These are phyloP conservation scores for Meiosimyza platycephala DNA, from an alignment of 2,888 invertebrate genomes.

Conservation along the genomic window DNA sequence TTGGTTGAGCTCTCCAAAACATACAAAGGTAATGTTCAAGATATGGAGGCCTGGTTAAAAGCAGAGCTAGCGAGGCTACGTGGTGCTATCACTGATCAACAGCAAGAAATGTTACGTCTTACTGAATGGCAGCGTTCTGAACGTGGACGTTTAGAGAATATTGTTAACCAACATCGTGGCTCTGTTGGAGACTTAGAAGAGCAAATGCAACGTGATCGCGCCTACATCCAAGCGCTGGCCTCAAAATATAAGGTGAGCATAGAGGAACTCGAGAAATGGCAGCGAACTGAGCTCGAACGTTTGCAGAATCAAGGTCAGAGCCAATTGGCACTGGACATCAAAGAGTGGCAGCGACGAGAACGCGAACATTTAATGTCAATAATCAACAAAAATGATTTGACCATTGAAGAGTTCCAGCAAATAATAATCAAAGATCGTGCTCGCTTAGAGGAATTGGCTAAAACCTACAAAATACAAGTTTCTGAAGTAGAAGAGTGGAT, in stretches of 20 bases:
- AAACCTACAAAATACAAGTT: conserved; percentile 60
- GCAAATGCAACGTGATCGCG: conserved; percentile 58
- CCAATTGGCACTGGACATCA: conserved; percentile 52
- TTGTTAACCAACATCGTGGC: conserved; percentile 60
- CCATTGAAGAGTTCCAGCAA: conserved; percentile 62
- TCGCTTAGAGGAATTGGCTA: conserved; percentile 57
- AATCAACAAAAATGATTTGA: conserved; percentile 59
- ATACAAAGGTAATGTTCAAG: conserved; percentile 61
- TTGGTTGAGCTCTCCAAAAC: conserved; percentile 56
- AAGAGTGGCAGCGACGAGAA: conserved; percentile 62
- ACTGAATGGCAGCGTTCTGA: conserved; percentile 63
- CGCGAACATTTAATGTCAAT: conserved; percentile 57
- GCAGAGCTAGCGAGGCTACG: conserved; percentile 59
- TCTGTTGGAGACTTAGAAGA: conserved; percentile 58
- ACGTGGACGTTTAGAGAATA: conserved; percentile 58
- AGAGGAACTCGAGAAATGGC: conserved; percentile 64
- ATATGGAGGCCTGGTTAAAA: conserved; percentile 62
- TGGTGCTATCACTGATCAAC: conserved; percentile 58
- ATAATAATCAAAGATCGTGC: conserved; percentile 60
- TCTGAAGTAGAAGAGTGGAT: conserved; percentile 65
- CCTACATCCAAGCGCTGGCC: conserved; percentile 58
- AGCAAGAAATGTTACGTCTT: conserved; percentile 59
- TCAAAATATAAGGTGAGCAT: conserved; percentile 62
- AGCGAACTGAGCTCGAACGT: conserved; percentile 60
- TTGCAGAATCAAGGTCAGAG: conserved; percentile 55